phyloP scores from a whole-genome alignment of 2,113 vertebrate genomes.

The Eidolon helvum region DNA sequence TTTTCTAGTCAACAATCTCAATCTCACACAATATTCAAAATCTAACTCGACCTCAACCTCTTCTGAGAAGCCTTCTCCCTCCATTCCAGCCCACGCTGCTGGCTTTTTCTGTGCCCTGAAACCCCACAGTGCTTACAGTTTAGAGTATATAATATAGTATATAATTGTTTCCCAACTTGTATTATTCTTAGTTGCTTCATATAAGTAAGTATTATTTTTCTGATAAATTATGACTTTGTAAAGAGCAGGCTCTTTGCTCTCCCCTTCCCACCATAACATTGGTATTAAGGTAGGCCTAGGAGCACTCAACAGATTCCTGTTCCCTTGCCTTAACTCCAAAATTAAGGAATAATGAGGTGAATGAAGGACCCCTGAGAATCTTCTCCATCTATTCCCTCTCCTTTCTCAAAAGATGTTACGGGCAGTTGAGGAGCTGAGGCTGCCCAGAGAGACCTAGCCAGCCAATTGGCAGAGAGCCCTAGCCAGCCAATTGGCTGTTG shows the following conservation, averaged over 20 bases:
- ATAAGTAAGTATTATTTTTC: constrained; percentile 25
- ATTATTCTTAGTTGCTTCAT: constrained; percentile 46
- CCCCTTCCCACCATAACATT: not conserved
- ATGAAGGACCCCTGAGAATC: constrained; percentile 31
- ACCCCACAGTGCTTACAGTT: not conserved
- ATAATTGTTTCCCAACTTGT: constrained; percentile 37
- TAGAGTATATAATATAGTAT: constrained; percentile 8
- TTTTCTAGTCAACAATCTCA: constrained; percentile 30
- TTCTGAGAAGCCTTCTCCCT: not conserved
- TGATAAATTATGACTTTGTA: constrained; percentile 42
- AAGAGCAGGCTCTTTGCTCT: constrained; percentile 41
- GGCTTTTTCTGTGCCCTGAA: not conserved
- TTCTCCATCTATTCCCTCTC: not conserved
- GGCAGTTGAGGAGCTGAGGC: not conserved
- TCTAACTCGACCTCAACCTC: not conserved
- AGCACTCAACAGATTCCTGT: not conserved
- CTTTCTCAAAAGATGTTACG: not conserved
- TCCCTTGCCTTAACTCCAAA: constrained; percentile 11
- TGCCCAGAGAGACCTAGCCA: constrained; percentile 14
- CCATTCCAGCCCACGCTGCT: not conserved
- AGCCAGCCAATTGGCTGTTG: not conserved
- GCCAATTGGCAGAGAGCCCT: constrained; percentile 25
- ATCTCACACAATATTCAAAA: constrained; percentile 25
- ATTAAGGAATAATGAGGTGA: not conserved
- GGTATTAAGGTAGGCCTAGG: not conserved